Base-by-base conservation (phyloP, 2,113 vertebrate genomes). In the Perca schrenkii region DNA sequence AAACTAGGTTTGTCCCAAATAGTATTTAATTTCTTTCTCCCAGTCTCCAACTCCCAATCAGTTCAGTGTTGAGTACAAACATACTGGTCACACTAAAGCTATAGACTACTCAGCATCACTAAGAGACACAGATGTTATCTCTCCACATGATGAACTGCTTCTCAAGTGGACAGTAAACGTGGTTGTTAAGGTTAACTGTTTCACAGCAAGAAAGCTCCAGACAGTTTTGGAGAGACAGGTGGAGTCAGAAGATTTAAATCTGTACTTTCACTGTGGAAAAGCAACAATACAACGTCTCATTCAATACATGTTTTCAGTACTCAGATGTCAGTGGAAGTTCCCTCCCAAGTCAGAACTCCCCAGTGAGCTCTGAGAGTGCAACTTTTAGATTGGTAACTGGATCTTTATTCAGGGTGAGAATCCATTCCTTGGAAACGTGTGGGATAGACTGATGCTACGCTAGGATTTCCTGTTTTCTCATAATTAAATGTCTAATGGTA, bases 271-370 rank as follows among this genome's bases (percentile, higher is more conserved):
- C 53, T 74, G 80, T 75, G 43, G 31, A 25, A 36, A 64, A 46
- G 5, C 68, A 90, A 88, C 87, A 88, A 90, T 71, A 61, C 13
- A 0, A 5, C 19, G 8, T 62, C 70, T 84, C 80, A 71, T 80
- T 85, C 71, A 70, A 22, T 50, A 4, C 61, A 13, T 22, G 84
- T 66, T 75, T 22, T 52, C 80, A 72, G 71, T 36, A 6, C 83
- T 92, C 90, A 4, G 79, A 72, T 91, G 72, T 91, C 90, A 78
- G 78, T 84, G 93, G 91, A 93, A 88, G 87, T 92, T 80, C 90
- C 90, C 90, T 76, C 34, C 34, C 2, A 3, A 69, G 68, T 68
- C 34, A 10, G 1, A 50, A 47, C 54, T 85, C 73, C 68, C 34
- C 46, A 5, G 2, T 3, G 70, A 86, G 77, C 53, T 46, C 19